Evolutionary conservation across 2,888 invertebrate genomes (phyloP).

Genomic region (Agrotis ipsilon): DNA sequence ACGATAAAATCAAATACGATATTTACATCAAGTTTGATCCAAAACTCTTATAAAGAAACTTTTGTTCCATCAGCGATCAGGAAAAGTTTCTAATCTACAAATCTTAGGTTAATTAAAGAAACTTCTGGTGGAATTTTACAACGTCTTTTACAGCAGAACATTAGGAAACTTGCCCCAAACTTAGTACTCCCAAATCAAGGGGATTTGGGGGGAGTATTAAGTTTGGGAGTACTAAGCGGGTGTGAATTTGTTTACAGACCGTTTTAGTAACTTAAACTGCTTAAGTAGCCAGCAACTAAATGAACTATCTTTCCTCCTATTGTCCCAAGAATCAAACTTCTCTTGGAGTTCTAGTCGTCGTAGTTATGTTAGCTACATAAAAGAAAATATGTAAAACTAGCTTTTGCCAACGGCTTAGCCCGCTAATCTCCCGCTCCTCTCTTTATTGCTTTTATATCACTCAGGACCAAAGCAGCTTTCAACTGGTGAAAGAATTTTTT

Average conservation of each 20-base stretch:
- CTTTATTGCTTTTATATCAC: no score
- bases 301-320: constrained; percentile 2
- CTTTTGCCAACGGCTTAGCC: no score
- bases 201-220: constrained; percentile 44
- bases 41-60: not conserved
- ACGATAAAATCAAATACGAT: not conserved
- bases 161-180: no score
- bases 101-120: constrained; percentile 15
- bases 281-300: constrained; percentile 18
- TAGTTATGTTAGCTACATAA: not conserved
- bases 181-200: no score
- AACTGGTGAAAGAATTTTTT: no score
- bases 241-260: constrained; percentile 40
- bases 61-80: no score
- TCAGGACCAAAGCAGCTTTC: no score
- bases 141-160: constrained; percentile 30
- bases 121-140: constrained; percentile 26
- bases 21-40: not conserved
- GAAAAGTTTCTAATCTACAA: not conserved
- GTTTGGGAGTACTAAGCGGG: constrained; percentile 33
- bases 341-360: not conserved
- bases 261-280: constrained; percentile 20
- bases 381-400: not conserved
- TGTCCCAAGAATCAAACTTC: not conserved
- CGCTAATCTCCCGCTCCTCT: no score